Evolutionary conservation across 1,140 invertebrate genomes (phyloP).

Genomic region (Drosophila mauritiana): DNA sequence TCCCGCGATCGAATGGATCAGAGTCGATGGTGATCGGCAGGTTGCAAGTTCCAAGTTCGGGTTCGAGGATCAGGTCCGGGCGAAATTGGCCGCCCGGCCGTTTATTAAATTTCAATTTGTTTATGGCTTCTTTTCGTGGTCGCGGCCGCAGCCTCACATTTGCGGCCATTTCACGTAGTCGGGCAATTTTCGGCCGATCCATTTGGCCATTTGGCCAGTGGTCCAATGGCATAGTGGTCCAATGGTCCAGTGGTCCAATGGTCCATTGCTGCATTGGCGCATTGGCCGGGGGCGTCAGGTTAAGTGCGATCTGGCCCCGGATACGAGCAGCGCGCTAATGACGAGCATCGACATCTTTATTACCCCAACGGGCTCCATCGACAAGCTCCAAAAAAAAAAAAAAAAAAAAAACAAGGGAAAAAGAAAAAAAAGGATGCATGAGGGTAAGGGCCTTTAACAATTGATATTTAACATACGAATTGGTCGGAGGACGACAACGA

Average conservation of each 20-base stretch:
- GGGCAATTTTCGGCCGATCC: constrained; percentile 15
- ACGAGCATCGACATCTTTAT: constrained; percentile 50
- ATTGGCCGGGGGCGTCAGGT: constrained; percentile 21
- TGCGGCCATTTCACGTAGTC: constrained; percentile 32
- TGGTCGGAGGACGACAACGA: constrained; percentile 21
- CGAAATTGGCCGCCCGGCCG: constrained; percentile 36
- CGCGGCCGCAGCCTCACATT: constrained; percentile 19
- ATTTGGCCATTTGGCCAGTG: background rate
- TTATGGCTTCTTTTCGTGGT: constrained; percentile 52
- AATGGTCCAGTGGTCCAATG: background rate
- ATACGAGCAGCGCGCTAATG: constrained; percentile 32
- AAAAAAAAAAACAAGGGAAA: background rate
- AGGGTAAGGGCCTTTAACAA: constrained; percentile 22
- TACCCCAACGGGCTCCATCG: constrained; percentile 9
- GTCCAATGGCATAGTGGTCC: background rate
- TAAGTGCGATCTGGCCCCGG: constrained; percentile 44
- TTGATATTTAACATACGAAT: constrained; percentile 55
- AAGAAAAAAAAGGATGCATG: background rate
- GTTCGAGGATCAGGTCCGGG: constrained; percentile 6
- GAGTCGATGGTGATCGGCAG: constrained; percentile 11
- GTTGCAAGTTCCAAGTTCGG: background rate
- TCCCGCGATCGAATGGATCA: constrained; percentile 37
- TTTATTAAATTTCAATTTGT: constrained; percentile 66
- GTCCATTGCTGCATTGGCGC: background rate
- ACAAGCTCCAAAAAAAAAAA: background rate